These are phyloP conservation scores for Sarcophaga bullata DNA, from an alignment of 1,140 invertebrate genomes.

Conservation along the genomic window DNA sequence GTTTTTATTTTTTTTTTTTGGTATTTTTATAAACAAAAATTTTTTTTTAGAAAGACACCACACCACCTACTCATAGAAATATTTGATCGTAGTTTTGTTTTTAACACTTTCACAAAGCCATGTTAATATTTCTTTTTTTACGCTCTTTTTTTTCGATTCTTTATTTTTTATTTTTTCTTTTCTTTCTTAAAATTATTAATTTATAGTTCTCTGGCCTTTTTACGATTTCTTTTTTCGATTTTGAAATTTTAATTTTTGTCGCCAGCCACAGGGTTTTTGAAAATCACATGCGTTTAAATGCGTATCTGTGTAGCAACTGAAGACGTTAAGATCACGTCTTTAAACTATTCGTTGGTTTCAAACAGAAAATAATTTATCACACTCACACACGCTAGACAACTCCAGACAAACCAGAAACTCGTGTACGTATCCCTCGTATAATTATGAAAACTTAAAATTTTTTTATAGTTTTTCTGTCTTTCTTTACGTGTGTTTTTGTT, in stretches of 20 bases:
- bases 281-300: neutral
- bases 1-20: neutral
- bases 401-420: neutral
- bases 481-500: too few relatives aligned
- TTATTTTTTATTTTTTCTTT: neutral
- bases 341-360: neutral
- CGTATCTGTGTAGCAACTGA: slow-evolving; percentile 1
- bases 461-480: too few relatives aligned
- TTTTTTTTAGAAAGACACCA: too few relatives aligned
- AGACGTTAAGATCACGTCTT: neutral
- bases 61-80: too few relatives aligned
- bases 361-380: too few relatives aligned
- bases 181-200: neutral
- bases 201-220: neutral
- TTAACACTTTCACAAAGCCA: slow-evolving; percentile 3
- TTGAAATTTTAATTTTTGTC: neutral
- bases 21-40: too few relatives aligned
- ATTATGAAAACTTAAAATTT: too few relatives aligned
- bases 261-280: neutral
- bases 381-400: neutral
- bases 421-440: neutral
- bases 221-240: neutral
- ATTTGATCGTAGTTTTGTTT: neutral
- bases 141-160: neutral
- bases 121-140: neutral